Conservation (phyloP, 2,797 vertebrate genomes). For the Pangasius djambal region DNA sequence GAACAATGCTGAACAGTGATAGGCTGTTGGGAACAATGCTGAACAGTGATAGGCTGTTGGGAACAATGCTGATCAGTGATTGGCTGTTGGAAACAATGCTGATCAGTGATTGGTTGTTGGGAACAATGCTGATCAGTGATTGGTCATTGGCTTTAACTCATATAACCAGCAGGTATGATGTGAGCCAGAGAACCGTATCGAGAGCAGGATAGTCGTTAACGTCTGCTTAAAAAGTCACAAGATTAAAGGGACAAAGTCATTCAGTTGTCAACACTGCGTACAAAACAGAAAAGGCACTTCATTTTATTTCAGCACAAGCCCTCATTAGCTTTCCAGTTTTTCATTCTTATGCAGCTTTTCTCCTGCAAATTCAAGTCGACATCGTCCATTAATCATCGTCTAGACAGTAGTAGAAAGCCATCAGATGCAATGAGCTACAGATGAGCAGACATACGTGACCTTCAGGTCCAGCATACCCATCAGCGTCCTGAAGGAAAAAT, state of each 20-base stretch:
- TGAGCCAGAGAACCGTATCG: not conserved
- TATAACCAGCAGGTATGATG: not conserved
- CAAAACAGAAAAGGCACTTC: conserved; percentile 12
- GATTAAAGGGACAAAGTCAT: not conserved
- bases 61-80: not conserved
- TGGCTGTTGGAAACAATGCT: not conserved
- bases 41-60: not conserved
- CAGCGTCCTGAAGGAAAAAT: conserved; percentile 37
- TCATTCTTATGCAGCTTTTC: conserved; percentile 32
- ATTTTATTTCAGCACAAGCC: conserved; percentile 21
- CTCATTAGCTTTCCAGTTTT: conserved; percentile 37
- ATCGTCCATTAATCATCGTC: conserved; percentile 46
- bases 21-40: not conserved
- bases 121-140: not conserved
- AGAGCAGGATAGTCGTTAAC: not conserved
- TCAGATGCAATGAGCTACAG: conserved; percentile 45
- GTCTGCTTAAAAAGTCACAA: not conserved
- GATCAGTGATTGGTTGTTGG: not conserved
- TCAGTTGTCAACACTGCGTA: conserved; percentile 10
- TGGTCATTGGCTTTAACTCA: not conserved
- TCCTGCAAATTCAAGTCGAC: conserved; percentile 32
- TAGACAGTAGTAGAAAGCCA: conserved; percentile 40
- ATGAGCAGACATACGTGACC: conserved; percentile 46
- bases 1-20: not conserved
- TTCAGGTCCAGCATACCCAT: conserved; percentile 43